phyloP scores from a whole-genome alignment of 2,113 vertebrate species.

The Rissa tridactyla region DNA sequence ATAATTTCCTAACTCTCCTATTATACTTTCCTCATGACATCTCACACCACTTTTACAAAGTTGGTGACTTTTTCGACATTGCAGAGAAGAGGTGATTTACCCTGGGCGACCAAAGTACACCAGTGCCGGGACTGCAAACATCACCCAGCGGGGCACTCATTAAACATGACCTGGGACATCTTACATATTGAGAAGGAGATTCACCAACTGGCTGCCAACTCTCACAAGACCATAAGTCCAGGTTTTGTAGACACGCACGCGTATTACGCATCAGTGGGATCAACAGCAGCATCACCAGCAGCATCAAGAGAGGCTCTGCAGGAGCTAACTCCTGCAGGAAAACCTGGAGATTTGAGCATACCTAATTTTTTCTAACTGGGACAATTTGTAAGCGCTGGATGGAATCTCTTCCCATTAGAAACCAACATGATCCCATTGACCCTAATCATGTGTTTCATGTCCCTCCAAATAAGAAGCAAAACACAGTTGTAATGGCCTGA shows the following conservation, averaged over 20 bases:
- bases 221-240: fast-evolving
- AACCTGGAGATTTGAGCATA: background rate
- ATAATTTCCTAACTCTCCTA: background rate
- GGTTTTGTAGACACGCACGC: background rate
- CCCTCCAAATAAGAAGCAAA: background rate
- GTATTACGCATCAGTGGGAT: background rate
- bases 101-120: background rate
- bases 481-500: background rate
- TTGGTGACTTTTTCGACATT: fast-evolving
- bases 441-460: background rate
- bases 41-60: background rate
- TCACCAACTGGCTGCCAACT: background rate
- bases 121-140: background rate
- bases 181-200: background rate
- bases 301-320: background rate
- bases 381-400: background rate
- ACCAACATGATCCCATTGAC: background rate
- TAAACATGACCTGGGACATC: fast-evolving
- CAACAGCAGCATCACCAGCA: background rate
- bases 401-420: background rate
- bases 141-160: background rate
- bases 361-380: background rate
- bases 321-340: background rate
- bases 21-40: background rate
- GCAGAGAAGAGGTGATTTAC: background rate